phyloP scores from a whole-genome alignment of 2,797 vertebrate genomes.

The Euphonia xanthogaster region DNA sequence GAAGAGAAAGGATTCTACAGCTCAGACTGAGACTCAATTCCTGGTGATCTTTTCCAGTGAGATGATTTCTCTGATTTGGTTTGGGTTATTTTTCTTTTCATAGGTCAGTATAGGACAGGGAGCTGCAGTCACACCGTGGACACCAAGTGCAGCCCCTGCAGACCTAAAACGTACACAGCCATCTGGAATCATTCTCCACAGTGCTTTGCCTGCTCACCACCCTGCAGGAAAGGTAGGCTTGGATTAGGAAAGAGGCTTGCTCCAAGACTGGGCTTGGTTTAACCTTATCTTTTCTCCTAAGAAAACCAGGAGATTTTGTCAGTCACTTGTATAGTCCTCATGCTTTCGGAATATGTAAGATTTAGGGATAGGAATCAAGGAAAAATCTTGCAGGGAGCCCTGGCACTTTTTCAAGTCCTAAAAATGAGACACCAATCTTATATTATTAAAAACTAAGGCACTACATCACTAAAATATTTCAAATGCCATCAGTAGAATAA shows the following conservation, averaged over 20 bases:
- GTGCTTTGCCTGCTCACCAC: constrained; percentile 68
- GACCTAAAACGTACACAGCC: constrained; percentile 4
- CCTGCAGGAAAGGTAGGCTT: constrained; percentile 51
- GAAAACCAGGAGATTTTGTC: background rate
- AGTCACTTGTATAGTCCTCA: background rate
- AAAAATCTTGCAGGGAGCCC: background rate
- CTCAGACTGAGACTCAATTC: background rate
- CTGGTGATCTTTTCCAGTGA: background rate
- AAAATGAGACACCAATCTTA: background rate
- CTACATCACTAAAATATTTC: background rate
- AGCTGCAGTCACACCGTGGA: constrained; percentile 42
- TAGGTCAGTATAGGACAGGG: constrained; percentile 17
- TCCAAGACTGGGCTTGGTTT: background rate
- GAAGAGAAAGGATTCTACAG: background rate
- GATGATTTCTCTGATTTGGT: background rate
- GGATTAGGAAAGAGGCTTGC: background rate
- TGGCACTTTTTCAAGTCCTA: background rate
- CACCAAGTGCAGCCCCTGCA: constrained; percentile 62
- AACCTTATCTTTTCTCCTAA: background rate
- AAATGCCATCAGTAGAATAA: background rate
- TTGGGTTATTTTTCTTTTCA: background rate
- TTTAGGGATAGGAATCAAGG: background rate
- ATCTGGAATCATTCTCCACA: constrained; percentile 52
- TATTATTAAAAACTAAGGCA: background rate
- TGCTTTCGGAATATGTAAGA: background rate